Base-by-base conservation (phyloP, 2,888 invertebrate species). In the Cynaeus angustus region DNA sequence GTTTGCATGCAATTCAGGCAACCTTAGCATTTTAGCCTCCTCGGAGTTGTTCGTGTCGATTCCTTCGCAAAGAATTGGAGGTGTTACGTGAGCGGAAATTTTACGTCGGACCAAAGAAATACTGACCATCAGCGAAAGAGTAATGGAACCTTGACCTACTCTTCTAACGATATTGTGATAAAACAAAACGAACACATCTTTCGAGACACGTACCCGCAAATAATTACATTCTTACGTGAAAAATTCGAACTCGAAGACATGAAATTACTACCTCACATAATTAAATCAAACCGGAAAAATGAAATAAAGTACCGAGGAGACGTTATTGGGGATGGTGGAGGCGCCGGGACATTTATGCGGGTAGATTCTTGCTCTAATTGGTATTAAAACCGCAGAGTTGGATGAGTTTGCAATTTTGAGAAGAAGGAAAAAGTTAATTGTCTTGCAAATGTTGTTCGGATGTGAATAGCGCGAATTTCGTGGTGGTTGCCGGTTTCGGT, bases 221-320 rank as follows among this genome's bases (percentile, higher is more conserved):
- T 65, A 55, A 65, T 65, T 65, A 65, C 53, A 55, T 65, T 55
- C 41, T 52, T 62, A 62, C 48, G 52, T 62, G 62, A 62, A 62
- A 62, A 62, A 62, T 52, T 62, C 48, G 21, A 21, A 21, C 2
- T 21, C 2, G 21, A 21, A 3, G 21, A 21, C 21, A 21, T 21
- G 21, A 21, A 21, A 21, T 21, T 21, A 4, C 21, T 1, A 21
- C 55, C 14, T 21, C 21, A 21, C 4, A 1, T 21, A 21, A 21
- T 21, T 21, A 21, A 21, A 21, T 21, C 21, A 21, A 21, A 21
- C 4, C 2, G 4, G 21, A 21, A 21, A 21, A 21, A 21, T 21
- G 21, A 21, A 21, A 21, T 21, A 21, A 21, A 21, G 21, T 21
- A 21, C 2, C 21, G 4, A 21, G 21, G 21, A 21, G 4, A 21